Evolutionary conservation across 2,113 vertebrate species (phyloP).

Genomic region (Neotoma lepida): DNA sequence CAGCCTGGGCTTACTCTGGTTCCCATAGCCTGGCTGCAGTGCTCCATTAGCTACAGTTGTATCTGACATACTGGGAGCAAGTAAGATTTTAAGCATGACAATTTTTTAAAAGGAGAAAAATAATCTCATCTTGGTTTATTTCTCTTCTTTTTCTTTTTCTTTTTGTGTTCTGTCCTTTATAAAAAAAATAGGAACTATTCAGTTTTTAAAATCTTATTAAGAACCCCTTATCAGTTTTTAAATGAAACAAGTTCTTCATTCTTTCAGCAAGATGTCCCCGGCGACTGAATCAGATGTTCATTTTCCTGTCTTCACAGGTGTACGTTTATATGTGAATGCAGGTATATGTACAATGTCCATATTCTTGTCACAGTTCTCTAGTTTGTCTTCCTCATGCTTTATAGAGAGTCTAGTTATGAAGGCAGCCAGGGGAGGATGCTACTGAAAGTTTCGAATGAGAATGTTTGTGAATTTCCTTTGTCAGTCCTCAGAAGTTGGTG

Average conservation of each 20-base stretch:
- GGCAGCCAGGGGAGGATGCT: not conserved
- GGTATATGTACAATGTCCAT: not conserved
- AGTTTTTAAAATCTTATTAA: not conserved
- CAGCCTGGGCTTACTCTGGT: not conserved
- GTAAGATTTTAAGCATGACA: not conserved
- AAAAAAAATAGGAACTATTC: not conserved
- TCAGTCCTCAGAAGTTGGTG: slow-evolving; percentile 13
- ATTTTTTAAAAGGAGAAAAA: not conserved
- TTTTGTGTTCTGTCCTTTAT: not conserved
- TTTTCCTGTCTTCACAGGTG: not conserved
- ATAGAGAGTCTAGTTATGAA: not conserved
- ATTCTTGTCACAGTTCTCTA: not conserved
- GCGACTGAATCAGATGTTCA: not conserved
- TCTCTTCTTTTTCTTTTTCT: not conserved
- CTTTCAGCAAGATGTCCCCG: not conserved
- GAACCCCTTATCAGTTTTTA: not conserved
- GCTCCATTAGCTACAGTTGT: not conserved
- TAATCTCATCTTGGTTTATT: not conserved
- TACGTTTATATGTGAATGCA: not conserved
- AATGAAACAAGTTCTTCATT: not conserved
- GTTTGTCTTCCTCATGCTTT: not conserved
- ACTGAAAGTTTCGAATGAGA: not conserved
- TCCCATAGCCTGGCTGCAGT: not conserved
- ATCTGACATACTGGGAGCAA: not conserved
- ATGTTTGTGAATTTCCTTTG: slow-evolving; percentile 53